Evolutionary conservation across 2,888 invertebrate species (phyloP).

Genomic region (Dorcus hopei): DNA sequence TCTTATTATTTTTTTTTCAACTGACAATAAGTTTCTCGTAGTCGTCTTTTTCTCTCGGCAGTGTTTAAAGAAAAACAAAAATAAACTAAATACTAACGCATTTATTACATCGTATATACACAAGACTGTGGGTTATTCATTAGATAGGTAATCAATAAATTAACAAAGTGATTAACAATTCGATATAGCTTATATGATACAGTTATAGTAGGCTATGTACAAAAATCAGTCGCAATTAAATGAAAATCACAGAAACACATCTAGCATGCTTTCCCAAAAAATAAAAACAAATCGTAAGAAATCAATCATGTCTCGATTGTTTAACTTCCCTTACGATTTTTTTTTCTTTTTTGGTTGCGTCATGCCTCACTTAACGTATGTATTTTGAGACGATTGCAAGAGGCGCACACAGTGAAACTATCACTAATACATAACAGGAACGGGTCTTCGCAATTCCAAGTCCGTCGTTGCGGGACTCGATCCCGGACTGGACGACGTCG

Average conservation of each 20-base stretch:
- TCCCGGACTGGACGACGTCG: conserved; percentile 47
- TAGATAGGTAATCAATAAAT: conserved; percentile 16
- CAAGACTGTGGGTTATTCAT: conserved; percentile 6
- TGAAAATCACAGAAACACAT: conserved; percentile 24
- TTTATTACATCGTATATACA: conserved; percentile 14
- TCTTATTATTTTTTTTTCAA: no score
- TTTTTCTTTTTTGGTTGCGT: no score
- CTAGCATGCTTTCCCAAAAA: not conserved
- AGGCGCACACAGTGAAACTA: conserved; percentile 1
- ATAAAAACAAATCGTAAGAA: no score
- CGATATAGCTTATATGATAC: conserved; percentile 9
- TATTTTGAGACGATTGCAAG: not conserved
- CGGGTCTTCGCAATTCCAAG: conserved; percentile 62
- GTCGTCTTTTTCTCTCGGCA: no score
- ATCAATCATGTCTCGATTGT: not conserved
- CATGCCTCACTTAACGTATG: not conserved
- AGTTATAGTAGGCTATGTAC: conserved; percentile 18
- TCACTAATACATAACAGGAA: conserved; percentile 67
- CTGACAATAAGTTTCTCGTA: no score
- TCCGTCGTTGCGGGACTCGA: conserved; percentile 47
- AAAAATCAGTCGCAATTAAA: conserved; percentile 24
- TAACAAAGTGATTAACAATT: conserved; percentile 22
- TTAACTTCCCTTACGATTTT: not conserved
- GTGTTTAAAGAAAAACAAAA: conserved; percentile 7
- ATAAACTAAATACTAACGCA: conserved; percentile 12